Evolutionary conservation across 2,888 invertebrate genomes (phyloP), one percentile per base, ranked within the genome.

Genomic region (Cephonodes hylas): DNA sequence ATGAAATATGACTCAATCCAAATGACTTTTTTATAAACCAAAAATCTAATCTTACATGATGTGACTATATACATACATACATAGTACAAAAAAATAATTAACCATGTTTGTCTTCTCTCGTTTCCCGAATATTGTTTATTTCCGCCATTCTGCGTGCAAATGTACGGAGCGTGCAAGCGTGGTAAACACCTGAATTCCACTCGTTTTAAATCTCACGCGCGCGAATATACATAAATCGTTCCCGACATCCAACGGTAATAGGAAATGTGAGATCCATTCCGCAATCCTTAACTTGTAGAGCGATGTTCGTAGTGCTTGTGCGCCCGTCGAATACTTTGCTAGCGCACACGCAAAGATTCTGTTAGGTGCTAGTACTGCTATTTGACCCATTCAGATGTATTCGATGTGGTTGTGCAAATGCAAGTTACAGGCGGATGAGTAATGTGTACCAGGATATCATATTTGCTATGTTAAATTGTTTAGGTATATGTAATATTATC

Each of bases 331-430:
- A 63, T 62, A 44, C 53, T 44, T 64, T 46, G 45, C 59, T 44
- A 22, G 45, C 59, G 61, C 64, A 56, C 58, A 64, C 60, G 62
- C 62, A 60, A 48, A 59, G 56, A 60, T 34, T 38, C 58, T 46
- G 61, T 42, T 38, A 38, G 45, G 45, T 34, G 34, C 60, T 65
- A 62, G 64, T 62, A 61, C 61, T 69, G 62, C 69, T 68, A 72
- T 77, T 74, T 70, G 73, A 74, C 66, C 71, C 69, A 67, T 73
- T 75, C 78, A 71, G 73, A 68, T 74, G 75, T 71, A 75, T 75
- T 75, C 74, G 64, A 72, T 66, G 70, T 63, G 66, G 66, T 63
- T 65, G 70, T 62, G 66, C 63, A 64, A 56, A 58, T 61, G 61
- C 38, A 69, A 65, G 58, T 42, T 42, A 63, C 15, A 42, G 58